Base-by-base conservation (phyloP, 1,140 invertebrate species). In the Pseudomyrmex sp. region DNA sequence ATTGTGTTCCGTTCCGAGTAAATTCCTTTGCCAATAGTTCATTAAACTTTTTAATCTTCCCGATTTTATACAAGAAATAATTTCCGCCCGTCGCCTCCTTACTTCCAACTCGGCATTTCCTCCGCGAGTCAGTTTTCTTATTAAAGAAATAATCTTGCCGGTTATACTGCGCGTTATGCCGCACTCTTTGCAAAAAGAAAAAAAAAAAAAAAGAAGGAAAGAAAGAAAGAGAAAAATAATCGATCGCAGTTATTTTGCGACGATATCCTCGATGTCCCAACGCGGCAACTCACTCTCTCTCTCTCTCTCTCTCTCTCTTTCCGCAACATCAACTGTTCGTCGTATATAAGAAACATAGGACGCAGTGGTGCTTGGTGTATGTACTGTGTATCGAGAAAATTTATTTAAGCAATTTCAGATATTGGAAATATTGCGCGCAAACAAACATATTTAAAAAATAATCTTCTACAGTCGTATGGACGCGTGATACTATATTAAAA, bases 1-100 rank as follows among this genome's bases (percentile, higher is more conserved):
- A 80, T 59, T 72, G 66, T 61, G 44, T 18, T 59, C 35, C 44
- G 66, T 18, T 59, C 23, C 56, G 12, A 72, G 23, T 59, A 80
- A 80, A 80, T 80, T 59, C 54, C 66, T 70, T 72, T 80, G 20
- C 54, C 76, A 15, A 80, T 80, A 72, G 56, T 72, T 80, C 66
- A 72, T 80, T 59, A 72, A 80, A 80, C 76, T 72, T 80, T 79
- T 72, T 70, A 80, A 80, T 80, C 54, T 59, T 44, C n/a, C 46
- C 66, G 66, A 80, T 72, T 80, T 72, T 70, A 59, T 70, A 59
- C 54, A 72, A 70, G 76, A 70, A 72, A 59, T 72, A 72, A 72
- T 80, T 80, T 80, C 62, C 52, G 52, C 15, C 4, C 76, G 66
- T 80, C 54, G 66, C 23, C 54, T 20, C 54, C 48, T 50, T 59